Conservation (phyloP, 2,797 vertebrate genomes). For the Podargus strigoides region DNA sequence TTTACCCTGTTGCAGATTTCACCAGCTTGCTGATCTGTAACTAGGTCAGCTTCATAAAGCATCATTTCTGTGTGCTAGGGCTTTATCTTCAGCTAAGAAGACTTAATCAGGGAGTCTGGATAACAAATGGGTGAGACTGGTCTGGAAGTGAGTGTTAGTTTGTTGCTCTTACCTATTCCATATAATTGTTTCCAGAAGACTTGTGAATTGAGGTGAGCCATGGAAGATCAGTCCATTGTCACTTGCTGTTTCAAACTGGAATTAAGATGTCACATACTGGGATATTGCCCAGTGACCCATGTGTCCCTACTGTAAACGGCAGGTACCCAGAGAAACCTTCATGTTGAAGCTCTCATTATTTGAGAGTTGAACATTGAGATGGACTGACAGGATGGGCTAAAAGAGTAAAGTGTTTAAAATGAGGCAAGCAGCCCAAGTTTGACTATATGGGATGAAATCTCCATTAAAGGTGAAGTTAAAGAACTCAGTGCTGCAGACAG, state of each 20-base stretch:
- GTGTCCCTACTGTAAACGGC: background rate
- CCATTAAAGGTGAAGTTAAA: background rate
- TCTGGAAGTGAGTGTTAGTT: background rate
- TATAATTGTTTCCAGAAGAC: background rate
- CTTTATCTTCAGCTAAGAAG: background rate
- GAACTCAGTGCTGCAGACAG: background rate
- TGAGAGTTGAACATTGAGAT: background rate
- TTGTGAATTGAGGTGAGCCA: background rate
- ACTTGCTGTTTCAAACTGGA: background rate
- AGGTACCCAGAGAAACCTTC: background rate
- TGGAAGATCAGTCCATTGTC: background rate
- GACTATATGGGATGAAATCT: background rate
- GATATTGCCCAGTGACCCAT: background rate
- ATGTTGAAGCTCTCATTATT: background rate
- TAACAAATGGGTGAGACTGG: background rate
- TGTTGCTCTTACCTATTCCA: background rate
- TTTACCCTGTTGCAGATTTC: background rate
- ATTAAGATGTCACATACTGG: background rate
- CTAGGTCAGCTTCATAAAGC: constrained; percentile 5
- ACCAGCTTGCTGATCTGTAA: background rate
- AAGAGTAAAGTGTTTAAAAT: background rate
- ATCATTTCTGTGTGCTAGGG: background rate
- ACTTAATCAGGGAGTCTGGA: background rate
- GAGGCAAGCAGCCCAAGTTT: accelerated
- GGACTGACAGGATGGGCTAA: background rate